Evolutionary conservation across 1,140 invertebrate genomes (phyloP), one percentile per base, ranked within the genome.

Genomic region (Hylyphantes graminicola): DNA sequence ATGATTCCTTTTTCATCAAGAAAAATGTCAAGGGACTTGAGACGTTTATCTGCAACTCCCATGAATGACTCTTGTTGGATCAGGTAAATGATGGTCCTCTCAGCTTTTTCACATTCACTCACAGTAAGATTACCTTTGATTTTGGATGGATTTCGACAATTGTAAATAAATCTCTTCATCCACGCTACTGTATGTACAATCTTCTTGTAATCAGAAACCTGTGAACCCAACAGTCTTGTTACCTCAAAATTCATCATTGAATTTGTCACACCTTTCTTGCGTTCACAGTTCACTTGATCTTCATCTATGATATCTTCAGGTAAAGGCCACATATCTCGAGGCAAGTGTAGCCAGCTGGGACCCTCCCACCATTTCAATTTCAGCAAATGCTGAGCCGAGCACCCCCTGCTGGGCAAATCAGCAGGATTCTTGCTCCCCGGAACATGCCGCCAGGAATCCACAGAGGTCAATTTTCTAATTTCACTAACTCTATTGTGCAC

Each of bases 261-360:
- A 35, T 55, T 19, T 13, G 54, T 21, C 8, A 82, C 8, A 21
- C 53, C 19, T 57, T 74, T 73, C 53, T 67, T 82, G 54, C 50
- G 68, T 17, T 82, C 80, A 17, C 19, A 13, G 0, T 21, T 54
- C 21, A 73, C 68, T 64, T 65, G 50, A 7, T 75, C 55, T 54
- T 73, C 59, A 80, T 80, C 51, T 6, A 70, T 0, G 9, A 13
- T 12, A 35, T 59, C 68, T 72, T 2, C 12, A 50, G 68, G 51
- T 0, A 48, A 72, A 72, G 85, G 83, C 85, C 82, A 86, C 6
- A 12, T 10, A 13, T 78, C 53, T 15, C 9, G 15, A 0, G 67
- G 54, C 17, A 59, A 9, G 10, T 59, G 17, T 6, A 81, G n/a
- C 78, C 67, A 68, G 11, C 35, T 51, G 6, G 78, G 65, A 10